Evolutionary conservation across 2,888 invertebrate species (phyloP), one percentile per base, ranked within the genome.

Genomic region (Rhyacophila evoluta): DNA sequence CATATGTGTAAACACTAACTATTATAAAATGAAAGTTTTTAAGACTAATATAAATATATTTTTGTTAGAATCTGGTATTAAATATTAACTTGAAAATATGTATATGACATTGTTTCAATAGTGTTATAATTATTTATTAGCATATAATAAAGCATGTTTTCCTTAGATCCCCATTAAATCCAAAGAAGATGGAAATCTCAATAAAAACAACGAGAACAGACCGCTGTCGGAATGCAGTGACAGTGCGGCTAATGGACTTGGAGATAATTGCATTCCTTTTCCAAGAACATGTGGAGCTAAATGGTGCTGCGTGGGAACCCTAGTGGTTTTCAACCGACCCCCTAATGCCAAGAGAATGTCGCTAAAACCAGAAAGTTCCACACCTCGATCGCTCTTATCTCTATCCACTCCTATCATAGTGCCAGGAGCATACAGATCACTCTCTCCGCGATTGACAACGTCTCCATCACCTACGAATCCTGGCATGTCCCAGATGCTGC

Each of bases 281-380:
- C 98, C 98, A 0, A 91, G 97, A 75, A 98, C 98, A 0, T 97
- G 97, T 8, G 98, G 98, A 0, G 98, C 97, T 0, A 94, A 95
- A 84, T 98, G 98, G 90, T 97, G 96, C 87, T 95, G 95, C 28
- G 95, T 95, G 25, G 96, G 96, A 84, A 92, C 93, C 76, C 87
- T 98, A 78, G 97, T 97, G 0, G 95, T 95, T 83, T 98, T 98
- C 87, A 94, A 94, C 72, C 91, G 96, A 73, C 93, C 94, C 0
- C 90, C 94, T 75, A 92, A 92, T 83, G 91, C 92, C 0, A 91
- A 94, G 83, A 89, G 94, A 77, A 85, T 94, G 19, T 94, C 94
- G 0, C 87, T 93, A 73, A 93, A 94, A 83, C 92, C 93, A 19
- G 95, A 95, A 85, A 92, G 93, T 8, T 92, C 94, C 0, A 97